Evolutionary conservation across 2,888 invertebrate genomes (phyloP).

Genomic region (Ecdyonurus torrentis): DNA sequence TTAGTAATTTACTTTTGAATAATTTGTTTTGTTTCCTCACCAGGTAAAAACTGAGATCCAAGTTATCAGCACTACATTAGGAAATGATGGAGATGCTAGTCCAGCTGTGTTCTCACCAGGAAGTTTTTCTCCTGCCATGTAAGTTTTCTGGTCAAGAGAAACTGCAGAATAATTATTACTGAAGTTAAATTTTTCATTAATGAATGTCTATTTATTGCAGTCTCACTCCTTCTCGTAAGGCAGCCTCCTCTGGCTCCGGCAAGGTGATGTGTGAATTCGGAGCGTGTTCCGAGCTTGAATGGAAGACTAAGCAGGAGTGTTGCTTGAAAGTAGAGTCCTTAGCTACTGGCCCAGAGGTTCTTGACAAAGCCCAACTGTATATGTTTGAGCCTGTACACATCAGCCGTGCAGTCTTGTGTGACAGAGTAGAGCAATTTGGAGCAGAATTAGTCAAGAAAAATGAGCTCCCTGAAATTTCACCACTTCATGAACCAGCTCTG

Average conservation of each 20-base stretch:
- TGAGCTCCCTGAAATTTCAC: slow-evolving; percentile 4
- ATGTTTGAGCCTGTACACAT: slow-evolving; percentile 35
- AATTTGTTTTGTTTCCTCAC: too few species aligned
- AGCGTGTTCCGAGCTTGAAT: slow-evolving; percentile 17
- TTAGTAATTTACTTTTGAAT: too few species aligned
- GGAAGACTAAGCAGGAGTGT: not conserved
- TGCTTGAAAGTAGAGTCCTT: not conserved
- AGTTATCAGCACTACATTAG: not conserved
- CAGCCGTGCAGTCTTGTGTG: slow-evolving; percentile 27
- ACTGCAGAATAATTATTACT: not conserved
- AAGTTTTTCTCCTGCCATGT: slow-evolving; percentile 21
- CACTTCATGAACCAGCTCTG: slow-evolving; percentile 20
- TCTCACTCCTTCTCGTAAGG: slow-evolving; percentile 24
- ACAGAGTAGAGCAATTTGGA: slow-evolving; percentile 24
- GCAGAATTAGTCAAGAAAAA: slow-evolving; percentile 21
- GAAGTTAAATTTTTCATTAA: not conserved
- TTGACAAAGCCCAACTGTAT: slow-evolving; percentile 20
- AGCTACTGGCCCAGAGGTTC: slow-evolving; percentile 4
- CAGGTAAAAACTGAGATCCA: not conserved
- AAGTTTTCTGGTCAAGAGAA: slow-evolving; percentile 13
- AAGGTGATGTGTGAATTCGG: slow-evolving; percentile 43
- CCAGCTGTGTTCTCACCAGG: slow-evolving; percentile 17
- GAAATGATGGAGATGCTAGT: not conserved
- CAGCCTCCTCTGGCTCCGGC: slow-evolving; percentile 35
- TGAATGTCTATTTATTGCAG: slow-evolving; percentile 16